phyloP scores from a whole-genome alignment of 1,140 invertebrate species.

The Agrypnia vestita region DNA sequence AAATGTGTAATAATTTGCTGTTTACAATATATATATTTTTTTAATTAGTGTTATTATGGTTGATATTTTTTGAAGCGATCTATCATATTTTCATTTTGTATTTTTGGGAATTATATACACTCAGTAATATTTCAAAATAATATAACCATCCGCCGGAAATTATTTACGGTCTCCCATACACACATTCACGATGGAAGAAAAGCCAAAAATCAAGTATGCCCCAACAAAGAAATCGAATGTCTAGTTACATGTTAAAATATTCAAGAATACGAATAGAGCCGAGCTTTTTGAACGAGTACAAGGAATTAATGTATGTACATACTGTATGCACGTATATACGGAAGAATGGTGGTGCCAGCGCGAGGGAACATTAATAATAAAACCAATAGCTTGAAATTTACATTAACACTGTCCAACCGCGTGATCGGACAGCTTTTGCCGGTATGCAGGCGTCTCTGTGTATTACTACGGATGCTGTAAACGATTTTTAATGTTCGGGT shows the following conservation, averaged over 20 bases:
- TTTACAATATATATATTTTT: too few relatives aligned
- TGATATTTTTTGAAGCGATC: too few relatives aligned
- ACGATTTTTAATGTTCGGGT: conserved; percentile 47
- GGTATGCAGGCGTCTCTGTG: conserved; percentile 36
- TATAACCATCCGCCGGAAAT: conserved; percentile 27
- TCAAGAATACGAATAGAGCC: not conserved
- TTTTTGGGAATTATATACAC: too few relatives aligned
- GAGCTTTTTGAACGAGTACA: not conserved
- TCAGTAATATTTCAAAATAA: conserved; percentile 27
- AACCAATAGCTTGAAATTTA: conserved; percentile 42
- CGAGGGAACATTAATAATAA: conserved; percentile 42
- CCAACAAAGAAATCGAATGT: conserved; percentile 41
- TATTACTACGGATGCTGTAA: conserved; percentile 44
- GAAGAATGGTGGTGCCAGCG: conserved; percentile 3
- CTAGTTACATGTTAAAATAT: conserved; percentile 19
- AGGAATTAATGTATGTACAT: too few relatives aligned
- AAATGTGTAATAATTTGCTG: too few relatives aligned
- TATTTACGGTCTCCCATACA: conserved; percentile 26
- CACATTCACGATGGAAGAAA: not conserved
- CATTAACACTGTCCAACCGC: conserved; percentile 29
- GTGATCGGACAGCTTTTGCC: conserved; percentile 2
- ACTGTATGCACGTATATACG: too few relatives aligned
- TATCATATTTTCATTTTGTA: too few relatives aligned
- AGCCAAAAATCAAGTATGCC: not conserved
- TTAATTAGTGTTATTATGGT: too few relatives aligned